A percentile compares a stretch with the other conserved stretches of the same genome.
phyloP scores from a whole-genome alignment of 2,888 invertebrate genomes.

The Gymnoscelis rufifasciata region DNA sequence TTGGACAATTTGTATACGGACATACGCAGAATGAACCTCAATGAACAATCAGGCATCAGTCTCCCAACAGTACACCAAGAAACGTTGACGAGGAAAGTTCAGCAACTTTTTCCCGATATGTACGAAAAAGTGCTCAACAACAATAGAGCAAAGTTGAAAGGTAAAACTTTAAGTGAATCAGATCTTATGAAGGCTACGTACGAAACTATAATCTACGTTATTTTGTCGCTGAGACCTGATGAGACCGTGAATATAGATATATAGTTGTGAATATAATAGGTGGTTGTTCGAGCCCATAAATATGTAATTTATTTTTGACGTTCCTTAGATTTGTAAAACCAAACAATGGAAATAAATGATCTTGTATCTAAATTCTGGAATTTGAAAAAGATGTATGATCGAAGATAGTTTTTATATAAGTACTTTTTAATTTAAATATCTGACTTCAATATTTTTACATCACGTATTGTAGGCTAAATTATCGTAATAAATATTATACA shows the following conservation, averaged over 20 bases:
- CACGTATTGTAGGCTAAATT: too few species aligned
- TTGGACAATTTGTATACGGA: slow-evolving; percentile 12
- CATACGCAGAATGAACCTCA: slow-evolving; percentile 9
- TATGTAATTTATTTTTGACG: too few species aligned
- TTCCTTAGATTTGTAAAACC: too few species aligned
- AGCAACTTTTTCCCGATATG: slow-evolving; percentile 7
- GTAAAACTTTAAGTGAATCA: slow-evolving; percentile 1
- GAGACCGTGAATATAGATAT: background rate
- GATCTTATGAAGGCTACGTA: slow-evolving; percentile 19
- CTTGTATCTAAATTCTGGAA: too few species aligned
- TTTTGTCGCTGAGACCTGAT: slow-evolving; percentile 11
- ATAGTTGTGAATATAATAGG: too few species aligned
- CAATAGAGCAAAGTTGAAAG: background rate
- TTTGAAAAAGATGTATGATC: too few species aligned
- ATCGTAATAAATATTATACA: too few species aligned
- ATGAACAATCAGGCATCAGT: slow-evolving; percentile 5
- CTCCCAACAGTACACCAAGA: slow-evolving; percentile 5
- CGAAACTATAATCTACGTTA: slow-evolving; percentile 15
- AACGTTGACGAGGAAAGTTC: slow-evolving; percentile 11
- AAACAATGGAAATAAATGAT: too few species aligned
- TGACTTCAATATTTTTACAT: too few species aligned
- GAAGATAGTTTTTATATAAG: too few species aligned
- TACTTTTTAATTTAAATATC: too few species aligned
- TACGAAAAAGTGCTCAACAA: slow-evolving; percentile 9
- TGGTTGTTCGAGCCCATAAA: too few species aligned